These are phyloP conservation scores for Saccostrea glomerata DNA, from an alignment of 1,140 invertebrate species.

Conservation along the genomic window DNA sequence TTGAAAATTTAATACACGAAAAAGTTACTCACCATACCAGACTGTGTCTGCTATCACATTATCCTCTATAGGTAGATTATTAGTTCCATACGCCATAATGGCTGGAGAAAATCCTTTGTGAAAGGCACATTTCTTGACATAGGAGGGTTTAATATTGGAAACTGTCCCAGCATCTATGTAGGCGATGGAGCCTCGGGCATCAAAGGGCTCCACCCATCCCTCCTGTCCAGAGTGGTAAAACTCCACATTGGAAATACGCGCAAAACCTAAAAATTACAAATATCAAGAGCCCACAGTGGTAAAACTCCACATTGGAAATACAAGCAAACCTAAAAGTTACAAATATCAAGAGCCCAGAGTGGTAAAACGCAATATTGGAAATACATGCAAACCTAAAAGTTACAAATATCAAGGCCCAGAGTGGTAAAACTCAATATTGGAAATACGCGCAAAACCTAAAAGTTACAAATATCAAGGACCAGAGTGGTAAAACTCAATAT, in stretches of 20 bases:
- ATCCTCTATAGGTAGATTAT: constrained; percentile 61
- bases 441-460: constrained; percentile 69
- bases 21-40: background rate
- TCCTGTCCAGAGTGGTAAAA: constrained; percentile 73
- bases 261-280: constrained; percentile 65
- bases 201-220: constrained; percentile 65
- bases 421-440: constrained; percentile 70
- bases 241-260: constrained; percentile 67
- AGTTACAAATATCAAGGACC: background rate
- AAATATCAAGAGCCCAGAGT: too few relatives aligned
- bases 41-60: constrained; percentile 69
- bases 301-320: too few relatives aligned
- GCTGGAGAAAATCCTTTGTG: constrained; percentile 71
- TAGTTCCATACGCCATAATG: constrained; percentile 67
- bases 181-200: constrained; percentile 70
- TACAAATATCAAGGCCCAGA: constrained; percentile 57
- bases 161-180: constrained; percentile 63
- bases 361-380: too few relatives aligned
- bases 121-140: constrained; percentile 67
- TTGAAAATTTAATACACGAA: too few relatives aligned
- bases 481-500: too few relatives aligned
- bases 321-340: too few relatives aligned
- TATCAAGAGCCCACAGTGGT: background rate
- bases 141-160: constrained; percentile 59
- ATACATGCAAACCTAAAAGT: too few relatives aligned